These are phyloP conservation scores for Parelbella ahira DNA, from an alignment of 2,888 invertebrate genomes.

Conservation along the genomic window DNA sequence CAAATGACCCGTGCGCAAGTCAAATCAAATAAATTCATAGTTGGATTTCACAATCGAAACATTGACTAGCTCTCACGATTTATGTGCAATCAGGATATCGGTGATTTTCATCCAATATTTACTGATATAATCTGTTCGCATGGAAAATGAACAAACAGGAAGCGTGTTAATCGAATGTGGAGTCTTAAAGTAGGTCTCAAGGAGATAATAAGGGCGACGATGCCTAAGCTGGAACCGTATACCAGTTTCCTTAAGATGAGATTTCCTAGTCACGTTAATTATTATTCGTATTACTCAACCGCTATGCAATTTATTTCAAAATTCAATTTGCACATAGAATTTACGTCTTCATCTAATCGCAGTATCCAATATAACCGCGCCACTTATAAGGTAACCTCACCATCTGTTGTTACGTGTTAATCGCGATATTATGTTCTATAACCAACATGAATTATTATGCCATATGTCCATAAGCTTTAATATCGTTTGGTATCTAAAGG, in stretches of 20 bases:
- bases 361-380: slow-evolving; percentile 35
- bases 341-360: slow-evolving; percentile 44
- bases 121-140: slow-evolving; percentile 19
- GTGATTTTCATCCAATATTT: slow-evolving; percentile 22
- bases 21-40: slow-evolving; percentile 2
- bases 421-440: slow-evolving; percentile 59
- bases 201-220: slow-evolving; percentile 20
- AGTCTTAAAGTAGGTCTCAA: slow-evolving; percentile 11
- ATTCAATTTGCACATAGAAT: slow-evolving; percentile 29
- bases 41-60: slow-evolving; percentile 18
- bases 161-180: slow-evolving; percentile 22
- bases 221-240: slow-evolving; percentile 13
- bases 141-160: slow-evolving; percentile 21
- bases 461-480: slow-evolving; percentile 37
- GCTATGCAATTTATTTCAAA: slow-evolving; percentile 21
- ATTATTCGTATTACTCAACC: slow-evolving; percentile 13
- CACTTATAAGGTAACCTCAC: slow-evolving; percentile 47
- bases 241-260: slow-evolving; percentile 11
- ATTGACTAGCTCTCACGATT: slow-evolving; percentile 6
- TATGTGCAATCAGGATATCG: slow-evolving; percentile 17
- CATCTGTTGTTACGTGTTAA: slow-evolving; percentile 53
- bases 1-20: too few relatives aligned
- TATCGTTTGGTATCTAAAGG: slow-evolving; percentile 33
- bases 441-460: slow-evolving; percentile 43
- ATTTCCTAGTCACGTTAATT: slow-evolving; percentile 16